phyloP scores from a whole-genome alignment of 2,113 vertebrate genomes.

The Panthera tigris region DNA sequence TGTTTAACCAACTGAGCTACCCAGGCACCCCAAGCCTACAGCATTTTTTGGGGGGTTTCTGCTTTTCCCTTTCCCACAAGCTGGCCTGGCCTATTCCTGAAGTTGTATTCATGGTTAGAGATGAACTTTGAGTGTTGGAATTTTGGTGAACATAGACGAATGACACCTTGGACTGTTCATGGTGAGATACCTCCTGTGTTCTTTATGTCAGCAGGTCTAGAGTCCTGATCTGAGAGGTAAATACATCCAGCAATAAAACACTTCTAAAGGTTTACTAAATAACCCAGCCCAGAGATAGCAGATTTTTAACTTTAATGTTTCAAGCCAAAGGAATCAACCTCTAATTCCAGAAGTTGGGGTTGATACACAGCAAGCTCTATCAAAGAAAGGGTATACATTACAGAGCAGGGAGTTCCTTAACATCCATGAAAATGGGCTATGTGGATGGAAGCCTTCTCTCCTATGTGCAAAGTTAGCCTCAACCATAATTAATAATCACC shows the following conservation, averaged over 20 bases:
- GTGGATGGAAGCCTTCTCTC: background rate
- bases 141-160: background rate
- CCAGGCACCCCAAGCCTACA: background rate
- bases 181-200: background rate
- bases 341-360: background rate
- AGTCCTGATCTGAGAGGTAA: background rate
- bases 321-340: background rate
- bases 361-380: background rate
- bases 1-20: too few species aligned
- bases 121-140: background rate
- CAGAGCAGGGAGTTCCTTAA: background rate
- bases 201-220: background rate
- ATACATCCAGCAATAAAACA: background rate
- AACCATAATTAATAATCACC: background rate
- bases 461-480: background rate
- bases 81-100: background rate
- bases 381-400: background rate
- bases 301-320: background rate
- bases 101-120: background rate
- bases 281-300: background rate
- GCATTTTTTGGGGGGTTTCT: background rate
- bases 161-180: background rate
- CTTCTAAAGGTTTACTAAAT: background rate
- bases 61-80: background rate
- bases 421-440: background rate